phyloP scores from a whole-genome alignment of 2,113 vertebrate species.

The Mirza zaza region DNA sequence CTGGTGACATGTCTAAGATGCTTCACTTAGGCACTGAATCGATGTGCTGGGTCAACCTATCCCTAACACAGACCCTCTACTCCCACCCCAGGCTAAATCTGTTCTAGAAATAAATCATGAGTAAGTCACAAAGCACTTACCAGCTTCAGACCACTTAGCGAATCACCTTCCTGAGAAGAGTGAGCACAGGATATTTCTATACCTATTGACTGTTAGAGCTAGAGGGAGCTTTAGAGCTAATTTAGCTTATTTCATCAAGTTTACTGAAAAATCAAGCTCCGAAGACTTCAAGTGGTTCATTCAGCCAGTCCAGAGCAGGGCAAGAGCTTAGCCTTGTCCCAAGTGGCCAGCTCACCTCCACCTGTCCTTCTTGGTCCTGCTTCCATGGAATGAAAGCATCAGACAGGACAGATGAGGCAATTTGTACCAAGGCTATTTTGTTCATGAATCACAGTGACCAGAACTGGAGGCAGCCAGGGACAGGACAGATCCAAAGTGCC shows the following conservation, averaged over 20 bases:
- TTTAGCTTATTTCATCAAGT: conserved; percentile 15
- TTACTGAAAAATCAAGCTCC: not conserved
- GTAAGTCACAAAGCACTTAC: conserved; percentile 64
- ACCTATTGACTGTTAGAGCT: not conserved
- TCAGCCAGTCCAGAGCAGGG: not conserved
- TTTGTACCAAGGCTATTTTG: not conserved
- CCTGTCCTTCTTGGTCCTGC: not conserved
- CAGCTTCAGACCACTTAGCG: conserved; percentile 1
- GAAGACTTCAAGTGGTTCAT: not conserved
- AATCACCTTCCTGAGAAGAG: not conserved
- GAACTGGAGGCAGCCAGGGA: not conserved
- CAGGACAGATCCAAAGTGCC: not conserved
- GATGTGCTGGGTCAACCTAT: conserved; percentile 27
- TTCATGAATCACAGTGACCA: not conserved
- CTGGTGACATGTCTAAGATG: conserved; percentile 40
- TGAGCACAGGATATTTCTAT: not conserved
- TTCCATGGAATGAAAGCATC: not conserved
- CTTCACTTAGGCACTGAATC: conserved; percentile 48
- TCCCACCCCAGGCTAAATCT: conserved; percentile 3
- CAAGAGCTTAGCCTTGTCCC: not conserved
- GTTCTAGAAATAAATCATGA: conserved; percentile 68
- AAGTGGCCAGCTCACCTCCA: not conserved
- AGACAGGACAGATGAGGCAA: not conserved
- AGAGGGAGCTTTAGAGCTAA: conserved; percentile 18
- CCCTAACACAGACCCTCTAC: not conserved